Base-by-base conservation (phyloP, 2,888 invertebrate species). In the Taphrorychus bicolor region DNA sequence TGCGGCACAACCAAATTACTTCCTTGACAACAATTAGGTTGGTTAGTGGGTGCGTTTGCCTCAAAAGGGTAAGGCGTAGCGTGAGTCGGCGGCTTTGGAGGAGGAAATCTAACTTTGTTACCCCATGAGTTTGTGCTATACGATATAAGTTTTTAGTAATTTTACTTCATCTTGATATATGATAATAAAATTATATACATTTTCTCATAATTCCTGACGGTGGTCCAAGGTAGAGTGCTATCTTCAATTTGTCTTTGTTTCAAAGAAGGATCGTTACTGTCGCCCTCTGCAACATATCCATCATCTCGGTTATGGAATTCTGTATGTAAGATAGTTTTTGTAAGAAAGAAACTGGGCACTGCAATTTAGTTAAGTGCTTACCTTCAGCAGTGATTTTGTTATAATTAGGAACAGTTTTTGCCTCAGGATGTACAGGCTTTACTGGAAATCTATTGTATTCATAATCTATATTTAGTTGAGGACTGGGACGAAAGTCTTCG, bases 391-490 rank as follows among this genome's bases (percentile, higher is more conserved):
- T 56, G 2, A 60, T 40, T 14, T 9, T 41, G 17, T n/a, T 32
- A 54, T 60, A 66, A 19, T 56, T 69, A 9, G 49, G 45, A 52
- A 79, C 67, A 17, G 75, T 72, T 72, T 80, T 81, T 0, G 71
- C 69, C 75, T 81, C 80, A 9, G 80, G 77, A 61, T 73, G 70
- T n/a, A 76, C 80, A 3, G 80, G 79, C 18, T 70, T 64, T 2
- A 80, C 80, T 11, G 84, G 83, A 67, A 83, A 81, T 48, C 76
- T 78, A 48, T 83, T 83, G 64, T 77, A 80, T 72, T 86, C 86
- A 70, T 83, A 83, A 17, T 83, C 23, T 4, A 40, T 64, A 14
- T 56, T 69, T 5, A 68, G 14, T 42, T 49, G 64, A 3, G 67
- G 65, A 59, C 70, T 70, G 11, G 69, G 69, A 5, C 61, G 60